A percentile compares a stretch with the other conserved stretches of the same genome.
These are phyloP conservation scores for Halocynthia roretzi DNA, from an alignment of 23 tunicate genomes.

Conservation along the genomic window DNA sequence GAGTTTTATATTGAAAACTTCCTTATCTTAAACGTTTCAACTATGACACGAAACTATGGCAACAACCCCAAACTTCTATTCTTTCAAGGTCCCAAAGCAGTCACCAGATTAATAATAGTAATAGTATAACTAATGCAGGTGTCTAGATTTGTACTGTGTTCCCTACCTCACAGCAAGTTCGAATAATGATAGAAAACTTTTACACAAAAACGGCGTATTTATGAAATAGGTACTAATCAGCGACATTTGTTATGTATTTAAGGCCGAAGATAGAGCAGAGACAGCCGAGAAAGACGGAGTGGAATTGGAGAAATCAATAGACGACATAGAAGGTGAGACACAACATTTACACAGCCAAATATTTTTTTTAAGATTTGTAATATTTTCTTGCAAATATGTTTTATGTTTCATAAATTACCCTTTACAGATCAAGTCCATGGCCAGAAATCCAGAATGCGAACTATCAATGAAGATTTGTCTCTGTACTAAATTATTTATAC, in stretches of 20 bases:
- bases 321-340: conserved; percentile 29
- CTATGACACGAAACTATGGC: too few species aligned
- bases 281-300: conserved; percentile 7
- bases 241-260: not conserved
- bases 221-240: too few species aligned
- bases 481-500: conserved; percentile 30
- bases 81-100: too few species aligned
- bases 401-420: not conserved
- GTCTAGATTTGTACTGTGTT: too few species aligned
- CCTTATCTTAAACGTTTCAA: too few species aligned
- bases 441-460: conserved; percentile 85
- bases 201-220: too few species aligned
- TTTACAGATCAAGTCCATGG: conserved; percentile 67
- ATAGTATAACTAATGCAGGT: too few species aligned
- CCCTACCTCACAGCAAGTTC: too few species aligned
- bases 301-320: conserved; percentile 28
- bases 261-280: conserved; percentile 21
- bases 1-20: too few species aligned
- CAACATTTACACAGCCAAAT: not conserved
- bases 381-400: not conserved
- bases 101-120: too few species aligned
- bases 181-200: too few species aligned
- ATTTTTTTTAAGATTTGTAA: not conserved
- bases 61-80: too few species aligned
- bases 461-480: conserved; percentile 76